These are phyloP conservation scores for Notolepis coatsorum DNA, from an alignment of 2,797 vertebrate species.

Conservation along the genomic window DNA sequence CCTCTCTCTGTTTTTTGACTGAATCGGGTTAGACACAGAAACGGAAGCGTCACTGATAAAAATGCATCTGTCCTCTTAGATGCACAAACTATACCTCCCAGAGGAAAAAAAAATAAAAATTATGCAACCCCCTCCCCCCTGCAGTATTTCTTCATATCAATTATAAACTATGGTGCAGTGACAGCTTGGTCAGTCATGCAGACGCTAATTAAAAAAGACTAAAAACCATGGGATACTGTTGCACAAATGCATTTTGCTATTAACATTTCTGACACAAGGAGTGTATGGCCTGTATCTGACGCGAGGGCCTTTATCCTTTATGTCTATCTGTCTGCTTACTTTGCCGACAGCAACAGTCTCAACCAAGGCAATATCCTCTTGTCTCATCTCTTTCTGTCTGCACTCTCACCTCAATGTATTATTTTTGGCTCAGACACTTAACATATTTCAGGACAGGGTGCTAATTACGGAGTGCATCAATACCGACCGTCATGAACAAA, in stretches of 20 bases:
- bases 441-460: slow-evolving; percentile 7
- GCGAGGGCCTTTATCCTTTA: slow-evolving; percentile 30
- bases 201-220: neutral
- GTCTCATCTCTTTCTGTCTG: neutral
- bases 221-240: neutral
- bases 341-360: slow-evolving; percentile 5
- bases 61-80: slow-evolving; percentile 63
- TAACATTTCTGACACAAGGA: slow-evolving; percentile 56
- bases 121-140: slow-evolving; percentile 13
- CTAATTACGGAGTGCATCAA: slow-evolving; percentile 7
- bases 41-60: slow-evolving; percentile 68
- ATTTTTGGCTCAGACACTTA: neutral
- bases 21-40: slow-evolving; percentile 83
- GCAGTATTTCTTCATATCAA: slow-evolving; percentile 18
- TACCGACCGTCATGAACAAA: neutral
- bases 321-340: slow-evolving; percentile 9
- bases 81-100: slow-evolving; percentile 53
- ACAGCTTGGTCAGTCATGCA: slow-evolving; percentile 29
- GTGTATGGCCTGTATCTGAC: slow-evolving; percentile 38
- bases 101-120: slow-evolving; percentile 30
- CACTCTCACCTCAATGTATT: neutral
- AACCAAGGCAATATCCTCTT: neutral
- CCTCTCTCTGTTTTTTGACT: slow-evolving; percentile 80
- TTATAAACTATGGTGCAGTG: neutral
- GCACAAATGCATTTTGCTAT: slow-evolving; percentile 52